Base-by-base conservation (phyloP, 2,113 vertebrate species). In the Nanger granti region DNA sequence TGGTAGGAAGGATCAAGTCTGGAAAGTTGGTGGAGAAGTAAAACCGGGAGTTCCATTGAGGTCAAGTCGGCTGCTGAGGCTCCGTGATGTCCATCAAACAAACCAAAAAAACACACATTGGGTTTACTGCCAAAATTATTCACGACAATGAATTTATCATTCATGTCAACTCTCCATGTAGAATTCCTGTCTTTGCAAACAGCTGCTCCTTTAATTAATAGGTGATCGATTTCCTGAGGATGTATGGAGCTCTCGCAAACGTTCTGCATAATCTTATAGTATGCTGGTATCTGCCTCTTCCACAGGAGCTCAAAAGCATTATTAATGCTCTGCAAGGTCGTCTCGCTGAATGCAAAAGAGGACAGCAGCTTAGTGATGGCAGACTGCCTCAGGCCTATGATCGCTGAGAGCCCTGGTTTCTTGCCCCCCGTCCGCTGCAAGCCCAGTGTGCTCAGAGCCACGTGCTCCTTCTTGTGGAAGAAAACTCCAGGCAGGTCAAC, bases 21-120 rank as follows among this genome's bases (percentile, higher is more conserved):
- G 96, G 98, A 95, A 95, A 99, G 98, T 34, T 99, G 98, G 9
- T 98, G 98, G 41, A 99, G 97, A 80, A 99, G 89, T 94, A 98
- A 73, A 92, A 99, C 37, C 1, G 98, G 98, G 73, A 99, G 98
- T 66, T 99, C 99, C 37, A 6, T 10, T 15, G 98, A 98, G 47
- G 98, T 88, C 62, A 95, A 83, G 34, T 98, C 93, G 31, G 98
- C 98, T 14, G 99, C 98, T 83, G 93, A 34, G 4, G 26, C 87
- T 0, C 98, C 94, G 0, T 98, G 85, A 76, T 93, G 98, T 15
- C 98, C 98, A 44, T 98, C 98, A 60, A 98, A 98, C 88, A 99
- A 83, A 8, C 98, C 98, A 14, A 99, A 94, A 94, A 99, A 99
- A n/a, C 98, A 98, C 3, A 95, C 97, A 3, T 98, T 98, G 96